Evolutionary conservation across 2,888 invertebrate species (phyloP).

Genomic region (Tenthredo mesomela): DNA sequence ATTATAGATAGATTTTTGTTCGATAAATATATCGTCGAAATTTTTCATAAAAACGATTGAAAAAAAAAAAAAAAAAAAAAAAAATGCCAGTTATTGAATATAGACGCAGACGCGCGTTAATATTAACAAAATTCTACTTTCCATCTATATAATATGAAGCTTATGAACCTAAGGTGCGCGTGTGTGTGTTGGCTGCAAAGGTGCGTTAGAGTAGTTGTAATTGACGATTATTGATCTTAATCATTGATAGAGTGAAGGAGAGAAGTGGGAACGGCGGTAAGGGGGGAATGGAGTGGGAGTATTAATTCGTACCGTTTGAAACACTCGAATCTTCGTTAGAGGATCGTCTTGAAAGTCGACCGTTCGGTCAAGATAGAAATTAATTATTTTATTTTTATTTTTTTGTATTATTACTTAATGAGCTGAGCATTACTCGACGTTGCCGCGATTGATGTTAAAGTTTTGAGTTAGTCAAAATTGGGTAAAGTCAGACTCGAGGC

Average conservation of each 20-base stretch:
- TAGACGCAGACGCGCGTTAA: not conserved
- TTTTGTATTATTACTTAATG: not conserved
- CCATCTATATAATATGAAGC: not conserved
- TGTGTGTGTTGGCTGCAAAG: slow-evolving; percentile 13
- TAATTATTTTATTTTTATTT: not conserved
- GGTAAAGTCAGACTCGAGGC: slow-evolving; percentile 47
- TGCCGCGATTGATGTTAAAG: slow-evolving; percentile 18
- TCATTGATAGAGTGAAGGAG: not conserved
- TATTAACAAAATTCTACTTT: not conserved
- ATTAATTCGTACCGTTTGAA: slow-evolving; percentile 5
- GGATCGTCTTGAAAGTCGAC: slow-evolving; percentile 11
- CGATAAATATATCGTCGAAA: slow-evolving; percentile 8
- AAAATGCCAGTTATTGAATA: slow-evolving; percentile 11
- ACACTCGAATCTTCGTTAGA: not conserved
- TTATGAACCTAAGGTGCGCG: slow-evolving; percentile 18
- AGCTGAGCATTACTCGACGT: slow-evolving; percentile 2
- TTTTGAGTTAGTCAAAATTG: slow-evolving; percentile 35
- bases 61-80: too few relatives aligned
- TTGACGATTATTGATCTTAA: not conserved
- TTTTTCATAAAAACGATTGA: not conserved
- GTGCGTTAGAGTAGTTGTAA: slow-evolving; percentile 13
- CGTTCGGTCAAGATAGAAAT: not conserved
- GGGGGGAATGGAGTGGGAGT: too few relatives aligned
- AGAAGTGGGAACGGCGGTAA: not conserved
- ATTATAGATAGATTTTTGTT: slow-evolving; percentile 6